phyloP scores from a whole-genome alignment of 2,113 vertebrate genomes.

The Glaucidium brasilianum region DNA sequence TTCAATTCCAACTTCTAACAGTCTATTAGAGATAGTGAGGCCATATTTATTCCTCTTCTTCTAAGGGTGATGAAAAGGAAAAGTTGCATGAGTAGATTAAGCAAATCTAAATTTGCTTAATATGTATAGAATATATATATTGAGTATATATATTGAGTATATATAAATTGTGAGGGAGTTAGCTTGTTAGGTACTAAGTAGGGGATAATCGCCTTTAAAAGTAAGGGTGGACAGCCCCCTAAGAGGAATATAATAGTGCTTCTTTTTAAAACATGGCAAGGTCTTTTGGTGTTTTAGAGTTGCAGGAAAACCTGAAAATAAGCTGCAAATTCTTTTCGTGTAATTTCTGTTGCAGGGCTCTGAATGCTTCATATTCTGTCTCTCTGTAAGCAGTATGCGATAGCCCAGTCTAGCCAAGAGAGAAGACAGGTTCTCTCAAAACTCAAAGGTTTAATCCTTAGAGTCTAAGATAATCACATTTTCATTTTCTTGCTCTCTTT shows the following conservation, averaged over 20 bases:
- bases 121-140: not conserved
- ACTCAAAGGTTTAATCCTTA: not conserved
- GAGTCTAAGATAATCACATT: not conserved
- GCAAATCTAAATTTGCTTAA: not conserved
- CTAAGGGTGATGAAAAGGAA: not conserved
- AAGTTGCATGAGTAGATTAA: not conserved
- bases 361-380: not conserved
- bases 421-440: not conserved
- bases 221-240: not conserved
- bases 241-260: not conserved
- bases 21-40: not conserved
- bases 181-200: not conserved
- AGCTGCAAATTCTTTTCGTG: not conserved
- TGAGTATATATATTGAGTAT: not conserved
- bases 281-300: not conserved
- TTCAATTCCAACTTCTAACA: not conserved
- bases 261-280: not conserved
- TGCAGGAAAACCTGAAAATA: not conserved
- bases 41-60: not conserved
- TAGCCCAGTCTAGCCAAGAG: not conserved
- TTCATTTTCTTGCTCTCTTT: not conserved
- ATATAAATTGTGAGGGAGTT: not conserved
- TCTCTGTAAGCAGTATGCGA: not conserved
- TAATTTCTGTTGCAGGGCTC: not conserved
- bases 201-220: not conserved